Percentiles rank a stretch among this genome's conserved stretches.
phyloP scores from a whole-genome alignment of 2,888 invertebrate genomes.

The Chalcis sispes region DNA sequence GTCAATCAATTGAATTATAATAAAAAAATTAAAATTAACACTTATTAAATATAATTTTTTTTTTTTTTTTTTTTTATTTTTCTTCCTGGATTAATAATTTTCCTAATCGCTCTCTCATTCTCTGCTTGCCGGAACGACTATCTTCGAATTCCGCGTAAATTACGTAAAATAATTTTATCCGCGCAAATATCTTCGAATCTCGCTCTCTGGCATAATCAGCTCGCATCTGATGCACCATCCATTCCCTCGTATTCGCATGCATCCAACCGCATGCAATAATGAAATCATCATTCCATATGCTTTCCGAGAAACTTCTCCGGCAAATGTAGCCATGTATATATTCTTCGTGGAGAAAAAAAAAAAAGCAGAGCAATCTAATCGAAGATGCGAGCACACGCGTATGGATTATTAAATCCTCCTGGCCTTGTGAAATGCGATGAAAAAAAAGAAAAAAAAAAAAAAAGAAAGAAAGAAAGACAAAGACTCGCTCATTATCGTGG shows the following conservation, averaged over 20 bases:
- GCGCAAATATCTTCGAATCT: not conserved
- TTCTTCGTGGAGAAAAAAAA: not conserved
- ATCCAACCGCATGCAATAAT: constrained; percentile 29
- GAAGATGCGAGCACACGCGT: not conserved
- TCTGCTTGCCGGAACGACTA: not conserved
- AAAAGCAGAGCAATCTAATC: constrained; percentile 3
- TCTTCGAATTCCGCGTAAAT: constrained; percentile 30
- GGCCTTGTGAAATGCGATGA: not conserved
- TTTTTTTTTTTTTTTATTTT: no score
- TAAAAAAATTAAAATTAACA: not conserved
- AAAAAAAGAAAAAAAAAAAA: not conserved
- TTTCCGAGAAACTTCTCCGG: constrained; percentile 21
- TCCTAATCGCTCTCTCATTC: constrained; percentile 30
- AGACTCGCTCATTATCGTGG: constrained; percentile 16
- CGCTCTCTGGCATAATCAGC: constrained; percentile 25
- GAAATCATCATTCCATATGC: constrained; percentile 3
- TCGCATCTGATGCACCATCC: not conserved
- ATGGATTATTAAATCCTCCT: constrained; percentile 27
- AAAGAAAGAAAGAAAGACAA: not conserved
- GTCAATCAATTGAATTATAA: no score
- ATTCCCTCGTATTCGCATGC: not conserved
- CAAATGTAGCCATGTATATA: not conserved
- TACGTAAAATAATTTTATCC: constrained; percentile 37
- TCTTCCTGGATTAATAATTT: constrained; percentile 6
- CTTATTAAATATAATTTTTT: no score